These are phyloP conservation scores for Anguilla obscura DNA, from an alignment of 2,797 vertebrate genomes.

Conservation along the genomic window DNA sequence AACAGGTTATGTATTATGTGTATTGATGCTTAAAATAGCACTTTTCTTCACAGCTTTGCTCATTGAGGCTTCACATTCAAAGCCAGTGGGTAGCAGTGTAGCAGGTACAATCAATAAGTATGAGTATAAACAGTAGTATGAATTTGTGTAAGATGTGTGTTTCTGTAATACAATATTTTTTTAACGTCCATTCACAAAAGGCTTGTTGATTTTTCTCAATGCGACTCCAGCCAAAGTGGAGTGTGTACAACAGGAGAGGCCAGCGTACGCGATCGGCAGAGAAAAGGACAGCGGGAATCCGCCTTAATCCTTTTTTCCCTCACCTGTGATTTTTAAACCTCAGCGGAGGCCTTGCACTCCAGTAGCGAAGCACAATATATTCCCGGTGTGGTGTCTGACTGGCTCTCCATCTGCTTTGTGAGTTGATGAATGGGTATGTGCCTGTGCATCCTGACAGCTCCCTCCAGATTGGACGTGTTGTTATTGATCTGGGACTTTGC, in stretches of 20 bases:
- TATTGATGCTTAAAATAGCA: neutral
- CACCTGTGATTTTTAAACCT: neutral
- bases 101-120: neutral
- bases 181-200: neutral
- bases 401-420: neutral
- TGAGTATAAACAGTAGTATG: neutral
- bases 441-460: neutral
- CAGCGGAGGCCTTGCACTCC: neutral
- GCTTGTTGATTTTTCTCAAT: neutral
- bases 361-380: neutral
- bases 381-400: neutral
- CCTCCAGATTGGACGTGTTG: neutral
- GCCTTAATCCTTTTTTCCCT: neutral
- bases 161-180: neutral
- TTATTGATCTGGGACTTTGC: conserved; percentile 2
- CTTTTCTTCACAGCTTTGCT: neutral
- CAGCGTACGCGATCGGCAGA: neutral
- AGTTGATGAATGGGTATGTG: conserved; percentile 13
- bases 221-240: neutral
- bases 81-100: neutral
- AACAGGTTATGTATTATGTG: neutral
- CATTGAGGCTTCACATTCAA: neutral
- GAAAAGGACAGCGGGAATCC: neutral
- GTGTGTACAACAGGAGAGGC: neutral
- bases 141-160: neutral